Conservation (phyloP, 2,113 vertebrate genomes). For the Maccullochella peelii region DNA sequence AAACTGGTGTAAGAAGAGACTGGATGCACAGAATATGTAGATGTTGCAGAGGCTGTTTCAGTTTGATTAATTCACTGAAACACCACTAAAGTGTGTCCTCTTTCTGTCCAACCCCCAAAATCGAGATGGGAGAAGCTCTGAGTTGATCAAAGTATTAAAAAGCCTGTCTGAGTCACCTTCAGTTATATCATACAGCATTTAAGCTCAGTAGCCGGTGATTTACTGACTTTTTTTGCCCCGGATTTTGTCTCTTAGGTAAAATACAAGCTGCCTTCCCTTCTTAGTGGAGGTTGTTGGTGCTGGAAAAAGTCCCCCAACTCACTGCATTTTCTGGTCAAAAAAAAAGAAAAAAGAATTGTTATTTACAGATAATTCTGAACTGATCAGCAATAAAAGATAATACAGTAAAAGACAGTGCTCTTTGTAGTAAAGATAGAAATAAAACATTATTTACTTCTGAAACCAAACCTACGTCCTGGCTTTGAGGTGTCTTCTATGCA, state of each 20-base stretch:
- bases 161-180: not conserved
- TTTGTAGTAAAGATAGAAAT: not conserved
- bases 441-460: not conserved
- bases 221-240: not conserved
- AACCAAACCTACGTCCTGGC: not conserved
- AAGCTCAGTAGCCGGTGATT: not conserved
- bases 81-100: not conserved
- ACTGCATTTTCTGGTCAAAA: too few relatives aligned
- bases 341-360: too few relatives aligned
- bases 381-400: not conserved
- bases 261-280: not conserved
- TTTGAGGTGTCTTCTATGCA: not conserved
- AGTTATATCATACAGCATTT: not conserved
- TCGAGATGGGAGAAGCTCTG: not conserved
- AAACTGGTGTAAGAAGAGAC: slow-evolving; percentile 8
- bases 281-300: too few relatives aligned
- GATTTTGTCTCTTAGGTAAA: not conserved
- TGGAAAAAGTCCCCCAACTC: too few relatives aligned
- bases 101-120: slow-evolving; percentile 1
- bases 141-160: slow-evolving; percentile 17
- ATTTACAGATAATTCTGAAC: not conserved
- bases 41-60: not conserved
- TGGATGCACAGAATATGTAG: slow-evolving; percentile 11
- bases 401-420: not conserved
- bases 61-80: not conserved